A percentile compares a stretch with the other conserved stretches of the same genome.
phyloP scores from a whole-genome alignment of 2,888 invertebrate genomes.

The Chaetogeoica ovagalla region DNA sequence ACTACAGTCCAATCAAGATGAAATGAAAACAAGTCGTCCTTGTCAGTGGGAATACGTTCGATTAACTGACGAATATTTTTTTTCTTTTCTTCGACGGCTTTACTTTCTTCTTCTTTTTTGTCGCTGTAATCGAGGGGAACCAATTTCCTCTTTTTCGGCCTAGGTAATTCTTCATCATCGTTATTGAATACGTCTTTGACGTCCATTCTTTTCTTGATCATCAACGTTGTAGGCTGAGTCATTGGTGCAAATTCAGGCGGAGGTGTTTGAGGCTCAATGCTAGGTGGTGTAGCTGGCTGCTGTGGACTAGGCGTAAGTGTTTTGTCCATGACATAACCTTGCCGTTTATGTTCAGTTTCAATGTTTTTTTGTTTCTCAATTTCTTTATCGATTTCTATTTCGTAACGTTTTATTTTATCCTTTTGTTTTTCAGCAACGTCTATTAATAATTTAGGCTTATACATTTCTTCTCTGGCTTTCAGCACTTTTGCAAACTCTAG shows the following conservation, averaged over 20 bases:
- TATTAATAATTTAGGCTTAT: constrained; percentile 80
- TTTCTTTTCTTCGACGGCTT: constrained; percentile 89
- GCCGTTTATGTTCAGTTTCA: constrained; percentile 59
- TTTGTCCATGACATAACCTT: constrained; percentile 56
- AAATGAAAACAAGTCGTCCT: constrained; percentile 93
- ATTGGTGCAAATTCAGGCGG: constrained; percentile 57
- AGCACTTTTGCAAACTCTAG: constrained; percentile 72
- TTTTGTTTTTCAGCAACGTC: constrained; percentile 61
- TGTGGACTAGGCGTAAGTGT: constrained; percentile 41
- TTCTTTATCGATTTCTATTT: constrained; percentile 58
- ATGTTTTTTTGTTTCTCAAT: constrained; percentile 58
- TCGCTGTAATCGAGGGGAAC: constrained; percentile 69
- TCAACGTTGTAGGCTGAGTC: constrained; percentile 47
- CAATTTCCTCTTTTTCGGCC: constrained; percentile 74
- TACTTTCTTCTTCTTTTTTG: constrained; percentile 68
- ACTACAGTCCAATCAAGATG: constrained; percentile 88
- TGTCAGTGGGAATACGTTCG: constrained; percentile 97
- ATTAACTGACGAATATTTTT: constrained; percentile 96
- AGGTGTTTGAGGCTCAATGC: constrained; percentile 58
- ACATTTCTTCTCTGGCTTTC: constrained; percentile 78
- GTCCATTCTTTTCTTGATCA: constrained; percentile 72
- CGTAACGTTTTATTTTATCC: constrained; percentile 58
- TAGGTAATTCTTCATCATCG: constrained; percentile 70
- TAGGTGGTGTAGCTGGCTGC: constrained; percentile 48
- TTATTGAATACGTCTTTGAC: constrained; percentile 85